Base-by-base conservation (phyloP, 2,888 invertebrate genomes). In the Agriopis leucophaearia region DNA sequence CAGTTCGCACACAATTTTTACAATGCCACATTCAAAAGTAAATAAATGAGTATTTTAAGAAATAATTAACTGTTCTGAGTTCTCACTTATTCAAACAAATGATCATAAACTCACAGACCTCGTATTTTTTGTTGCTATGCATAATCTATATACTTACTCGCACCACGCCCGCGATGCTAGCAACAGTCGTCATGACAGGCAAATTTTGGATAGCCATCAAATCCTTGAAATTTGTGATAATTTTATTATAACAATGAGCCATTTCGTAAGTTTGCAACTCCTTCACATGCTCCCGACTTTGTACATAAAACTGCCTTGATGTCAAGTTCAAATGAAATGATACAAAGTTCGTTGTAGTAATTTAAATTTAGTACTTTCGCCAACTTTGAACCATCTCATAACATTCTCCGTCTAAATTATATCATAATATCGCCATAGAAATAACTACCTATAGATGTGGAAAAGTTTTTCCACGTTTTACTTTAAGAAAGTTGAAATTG, bases 221-320 rank as follows among this genome's bases (percentile, higher is more conserved):
- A 2, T 8, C n/a, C 9, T 55, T 42, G 27, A 42, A 42, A 27
- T 44, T 55, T 27, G 18, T 42, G 42, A 55, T 42, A 55, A 42
- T 55, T 55, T 54, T 38, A 51, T 35, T 45, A 57, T 57, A 35
- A 57, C 45, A 45, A 57, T 57, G 45, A 45, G 12, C 35, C 12
- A 47, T 57, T 45, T 57, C 45, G 57, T 45, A 57, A 45, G 27
- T 45, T 57, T 45, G 10, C 10, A 57, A 35, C 55, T 55, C 13
- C 35, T 45, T 57, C 35, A 15, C 35, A 57, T 45, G 45, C 44
- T 45, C 15, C 12, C 42, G 55, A 57, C 35, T 57, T 35, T 35
- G 44, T 45, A 12, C 42, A 27, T n/a, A 27, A 55, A 55, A 44
- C 27, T 44, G 35, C 15, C 35, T 45, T 57, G 12, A 45, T 57